These are phyloP conservation scores for Octodon degus DNA, from an alignment of 2,113 vertebrate species.

Conservation along the genomic window DNA sequence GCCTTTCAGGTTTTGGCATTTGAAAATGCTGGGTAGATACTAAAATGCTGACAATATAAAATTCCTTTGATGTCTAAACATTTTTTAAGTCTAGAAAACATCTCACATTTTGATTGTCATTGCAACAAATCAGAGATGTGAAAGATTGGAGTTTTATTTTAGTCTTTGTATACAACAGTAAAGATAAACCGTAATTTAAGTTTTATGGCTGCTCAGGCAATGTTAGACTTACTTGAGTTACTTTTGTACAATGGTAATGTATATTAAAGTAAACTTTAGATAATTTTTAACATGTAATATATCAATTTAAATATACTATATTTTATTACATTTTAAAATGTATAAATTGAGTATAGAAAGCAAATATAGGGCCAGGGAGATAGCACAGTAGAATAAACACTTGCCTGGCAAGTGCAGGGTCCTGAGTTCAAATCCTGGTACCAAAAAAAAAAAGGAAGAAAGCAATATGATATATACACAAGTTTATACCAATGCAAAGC, in stretches of 20 bases:
- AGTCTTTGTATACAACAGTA: neutral
- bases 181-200: constrained; percentile 7
- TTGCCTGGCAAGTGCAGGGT: too few species aligned
- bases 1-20: constrained; percentile 14
- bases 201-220: neutral
- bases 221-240: constrained; percentile 29
- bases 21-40: constrained; percentile 1
- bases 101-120: constrained; percentile 40
- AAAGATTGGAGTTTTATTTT: constrained; percentile 9
- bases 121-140: neutral
- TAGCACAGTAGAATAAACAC: too few species aligned
- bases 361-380: neutral
- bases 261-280: constrained; percentile 38
- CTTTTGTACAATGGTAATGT: constrained; percentile 45
- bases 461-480: neutral
- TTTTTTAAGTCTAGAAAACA: constrained; percentile 39
- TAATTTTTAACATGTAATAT: constrained; percentile 6
- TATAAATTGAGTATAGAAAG: neutral
- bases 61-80: neutral
- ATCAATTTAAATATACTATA: neutral
- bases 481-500: neutral
- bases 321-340: neutral
- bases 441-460: too few species aligned
- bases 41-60: neutral
- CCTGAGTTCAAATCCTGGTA: too few species aligned